phyloP scores from a whole-genome alignment of 2,888 invertebrate species.

The Pammene aurita region DNA sequence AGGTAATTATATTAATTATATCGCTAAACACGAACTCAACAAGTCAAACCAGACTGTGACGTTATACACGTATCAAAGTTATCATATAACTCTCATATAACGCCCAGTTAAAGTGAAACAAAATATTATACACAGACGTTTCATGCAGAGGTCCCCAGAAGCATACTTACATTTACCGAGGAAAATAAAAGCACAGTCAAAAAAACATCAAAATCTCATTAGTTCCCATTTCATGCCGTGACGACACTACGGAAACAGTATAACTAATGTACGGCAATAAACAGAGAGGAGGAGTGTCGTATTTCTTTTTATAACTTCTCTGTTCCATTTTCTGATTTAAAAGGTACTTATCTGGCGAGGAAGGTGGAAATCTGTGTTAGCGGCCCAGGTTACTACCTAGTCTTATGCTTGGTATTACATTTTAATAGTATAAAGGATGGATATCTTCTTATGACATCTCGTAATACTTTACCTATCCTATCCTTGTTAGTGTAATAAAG shows the following conservation, averaged over 20 bases:
- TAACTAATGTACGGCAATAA: constrained; percentile 83
- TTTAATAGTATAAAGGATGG: constrained; percentile 21
- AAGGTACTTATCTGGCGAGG: constrained; percentile 65
- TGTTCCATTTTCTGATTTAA: constrained; percentile 78
- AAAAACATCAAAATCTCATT: constrained; percentile 84
- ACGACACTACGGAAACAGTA: constrained; percentile 83
- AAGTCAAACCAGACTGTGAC: background rate
- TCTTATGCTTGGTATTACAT: constrained; percentile 23
- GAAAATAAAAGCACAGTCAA: constrained; percentile 83
- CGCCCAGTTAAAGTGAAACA: constrained; percentile 45
- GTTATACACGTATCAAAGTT: constrained; percentile 6
- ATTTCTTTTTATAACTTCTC: constrained; percentile 81
- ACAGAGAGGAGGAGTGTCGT: constrained; percentile 80
- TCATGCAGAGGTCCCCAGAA: constrained; percentile 59
- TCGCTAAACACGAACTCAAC: background rate
- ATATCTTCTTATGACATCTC: background rate
- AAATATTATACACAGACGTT: constrained; percentile 55
- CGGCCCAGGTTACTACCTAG: constrained; percentile 46
- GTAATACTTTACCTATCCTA: too few relatives aligned
- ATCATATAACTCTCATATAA: constrained; percentile 23
- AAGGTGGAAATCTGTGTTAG: constrained; percentile 55
- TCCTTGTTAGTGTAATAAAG: background rate
- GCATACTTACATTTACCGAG: constrained; percentile 63
- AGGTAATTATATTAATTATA: too few relatives aligned
- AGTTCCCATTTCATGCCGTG: constrained; percentile 82